A percentile compares a stretch with the other conserved stretches of the same genome.
These are phyloP conservation scores for Saccopteryx bilineata DNA, from an alignment of 2,113 vertebrate genomes.

Conservation along the genomic window DNA sequence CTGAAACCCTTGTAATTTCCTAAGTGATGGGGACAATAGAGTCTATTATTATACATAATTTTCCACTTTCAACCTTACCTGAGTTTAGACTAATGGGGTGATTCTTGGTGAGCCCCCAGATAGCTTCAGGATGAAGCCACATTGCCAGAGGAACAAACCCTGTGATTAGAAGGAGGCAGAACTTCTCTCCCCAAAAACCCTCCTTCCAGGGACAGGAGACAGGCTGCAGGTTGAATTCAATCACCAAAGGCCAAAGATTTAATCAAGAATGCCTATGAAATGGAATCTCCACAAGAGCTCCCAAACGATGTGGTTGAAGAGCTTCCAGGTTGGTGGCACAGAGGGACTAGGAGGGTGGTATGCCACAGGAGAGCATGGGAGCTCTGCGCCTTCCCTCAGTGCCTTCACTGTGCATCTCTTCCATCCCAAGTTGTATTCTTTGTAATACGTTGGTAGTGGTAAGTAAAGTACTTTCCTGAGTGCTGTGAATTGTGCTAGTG, in stretches of 20 bases:
- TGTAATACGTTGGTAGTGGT: not conserved
- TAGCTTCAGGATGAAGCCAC: not conserved
- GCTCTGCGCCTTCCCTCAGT: not conserved
- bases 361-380: not conserved
- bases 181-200: not conserved
- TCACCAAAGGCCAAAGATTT: not conserved
- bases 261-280: too few species aligned
- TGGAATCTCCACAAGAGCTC: not conserved
- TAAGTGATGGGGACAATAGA: not conserved
- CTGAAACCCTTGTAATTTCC: not conserved
- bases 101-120: not conserved
- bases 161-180: not conserved
- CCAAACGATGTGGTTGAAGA: not conserved
- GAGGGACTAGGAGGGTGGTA: not conserved
- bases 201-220: not conserved
- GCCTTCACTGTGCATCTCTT: not conserved
- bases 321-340: not conserved
- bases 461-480: not conserved
- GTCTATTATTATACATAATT: not conserved
- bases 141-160: not conserved
- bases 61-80: not conserved
- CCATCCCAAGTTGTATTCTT: not conserved
- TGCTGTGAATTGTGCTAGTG: not conserved
- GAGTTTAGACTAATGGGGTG: not conserved
- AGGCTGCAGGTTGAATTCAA: not conserved